Percentiles rank a stretch among this genome's conserved stretches.
Conservation (phyloP, 1,140 invertebrate genomes). For the Neodiprion pinetum region DNA sequence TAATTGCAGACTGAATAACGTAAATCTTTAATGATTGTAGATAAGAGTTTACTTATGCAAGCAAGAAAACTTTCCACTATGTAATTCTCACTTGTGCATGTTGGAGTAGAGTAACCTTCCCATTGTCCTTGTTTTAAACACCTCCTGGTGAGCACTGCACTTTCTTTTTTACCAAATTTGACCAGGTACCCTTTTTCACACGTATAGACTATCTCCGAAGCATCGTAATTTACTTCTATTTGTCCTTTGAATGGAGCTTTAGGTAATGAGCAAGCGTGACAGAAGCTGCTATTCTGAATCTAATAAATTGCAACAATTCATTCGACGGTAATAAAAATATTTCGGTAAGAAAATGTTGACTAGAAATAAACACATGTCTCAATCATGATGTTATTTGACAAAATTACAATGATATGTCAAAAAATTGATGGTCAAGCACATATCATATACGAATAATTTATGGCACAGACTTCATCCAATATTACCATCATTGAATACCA, state of each 20-base stretch:
- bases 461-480: too few relatives aligned
- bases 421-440: too few relatives aligned
- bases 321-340: background rate
- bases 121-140: slow-evolving; percentile 64
- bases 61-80: slow-evolving; percentile 9
- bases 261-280: slow-evolving; percentile 62
- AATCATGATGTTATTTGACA: too few relatives aligned
- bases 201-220: slow-evolving; percentile 46
- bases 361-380: background rate
- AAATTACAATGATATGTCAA: too few relatives aligned
- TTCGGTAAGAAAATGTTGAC: background rate
- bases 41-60: background rate
- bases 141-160: slow-evolving; percentile 40
- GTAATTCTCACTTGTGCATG: slow-evolving; percentile 62
- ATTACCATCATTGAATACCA: slow-evolving; percentile 21
- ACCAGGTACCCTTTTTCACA: slow-evolving; percentile 51
- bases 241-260: slow-evolving; percentile 54
- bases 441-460: too few relatives aligned
- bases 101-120: slow-evolving; percentile 58
- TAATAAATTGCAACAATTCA: slow-evolving; percentile 30
- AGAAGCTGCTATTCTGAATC: slow-evolving; percentile 59
- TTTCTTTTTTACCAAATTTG: slow-evolving; percentile 54
- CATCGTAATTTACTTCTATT: slow-evolving; percentile 46
- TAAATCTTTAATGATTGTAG: too few relatives aligned
- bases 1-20: too few relatives aligned